These are phyloP conservation scores for Myripristis murdjan DNA, from an alignment of 2,797 vertebrate species.

Conservation along the genomic window DNA sequence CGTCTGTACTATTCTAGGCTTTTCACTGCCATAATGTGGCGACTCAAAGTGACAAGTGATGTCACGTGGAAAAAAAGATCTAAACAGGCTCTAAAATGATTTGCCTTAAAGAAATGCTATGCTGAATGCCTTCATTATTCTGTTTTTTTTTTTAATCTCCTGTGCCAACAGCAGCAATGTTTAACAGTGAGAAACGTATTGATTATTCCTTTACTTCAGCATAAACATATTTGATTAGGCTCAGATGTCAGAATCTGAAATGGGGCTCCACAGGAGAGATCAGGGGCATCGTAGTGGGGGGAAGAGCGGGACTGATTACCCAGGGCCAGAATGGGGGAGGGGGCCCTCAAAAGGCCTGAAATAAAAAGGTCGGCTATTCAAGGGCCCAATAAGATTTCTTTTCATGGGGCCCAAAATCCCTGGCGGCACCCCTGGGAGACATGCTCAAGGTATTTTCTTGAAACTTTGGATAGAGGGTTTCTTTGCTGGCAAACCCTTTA, in stretches of 20 bases:
- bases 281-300: too few species aligned
- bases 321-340: too few species aligned
- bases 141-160: not conserved
- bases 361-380: too few species aligned
- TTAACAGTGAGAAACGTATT: not conserved
- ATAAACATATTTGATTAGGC: not conserved
- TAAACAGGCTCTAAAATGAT: conserved; percentile 14
- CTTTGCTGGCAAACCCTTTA: too few species aligned
- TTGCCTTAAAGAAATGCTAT: not conserved
- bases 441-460: too few species aligned
- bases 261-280: not conserved
- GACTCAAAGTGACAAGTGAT: conserved; percentile 57
- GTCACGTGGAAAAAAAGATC: conserved; percentile 44
- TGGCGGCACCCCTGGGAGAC: too few species aligned
- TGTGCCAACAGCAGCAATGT: not conserved
- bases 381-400: too few species aligned
- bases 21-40: conserved; percentile 33
- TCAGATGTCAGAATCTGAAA: not conserved
- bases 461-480: too few species aligned
- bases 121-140: not conserved
- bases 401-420: too few species aligned
- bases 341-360: too few species aligned
- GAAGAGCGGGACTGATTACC: too few species aligned
- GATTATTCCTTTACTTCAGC: not conserved
- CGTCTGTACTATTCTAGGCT: conserved; percentile 54